These are phyloP conservation scores for Misgurnus anguillicaudatus DNA, from an alignment of 2,113 vertebrate genomes.

Conservation along the genomic window DNA sequence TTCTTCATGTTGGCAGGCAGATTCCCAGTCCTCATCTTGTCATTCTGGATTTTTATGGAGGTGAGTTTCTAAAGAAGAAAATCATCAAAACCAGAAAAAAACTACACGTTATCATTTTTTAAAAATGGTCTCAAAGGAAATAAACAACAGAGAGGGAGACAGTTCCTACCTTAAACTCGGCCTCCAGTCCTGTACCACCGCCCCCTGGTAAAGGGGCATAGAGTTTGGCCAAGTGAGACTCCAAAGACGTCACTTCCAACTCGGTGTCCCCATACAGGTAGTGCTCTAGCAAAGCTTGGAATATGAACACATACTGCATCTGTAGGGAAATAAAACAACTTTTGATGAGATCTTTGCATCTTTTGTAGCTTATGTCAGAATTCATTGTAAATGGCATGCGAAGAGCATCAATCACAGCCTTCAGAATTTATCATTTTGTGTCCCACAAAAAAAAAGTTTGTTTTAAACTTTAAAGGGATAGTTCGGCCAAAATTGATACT, in stretches of 20 bases:
- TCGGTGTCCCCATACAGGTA: conserved; percentile 97
- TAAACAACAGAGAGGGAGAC: not conserved
- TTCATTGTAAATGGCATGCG: no score
- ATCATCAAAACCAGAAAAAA: not conserved
- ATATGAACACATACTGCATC: conserved; percentile 99
- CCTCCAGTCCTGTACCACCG: conserved; percentile 91
- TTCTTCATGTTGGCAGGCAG: conserved; percentile 99
- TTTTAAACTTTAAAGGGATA: no score
- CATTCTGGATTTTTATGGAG: conserved; percentile 99
- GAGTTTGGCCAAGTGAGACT: conserved; percentile 94
- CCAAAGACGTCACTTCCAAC: conserved; percentile 96
- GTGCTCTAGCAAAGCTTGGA: conserved; percentile 96
- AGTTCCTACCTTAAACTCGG: conserved; percentile 90
- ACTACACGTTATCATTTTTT: not conserved
- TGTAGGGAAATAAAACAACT: conserved; percentile 57
- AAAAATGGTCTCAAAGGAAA: not conserved
- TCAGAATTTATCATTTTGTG: no score
- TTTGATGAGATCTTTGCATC: not conserved
- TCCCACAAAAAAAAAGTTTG: no score
- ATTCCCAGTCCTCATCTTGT: conserved; percentile 98
- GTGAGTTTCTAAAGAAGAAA: conserved; percentile 85
- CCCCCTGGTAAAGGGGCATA: conserved; percentile 90
- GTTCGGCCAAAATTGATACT: no score
- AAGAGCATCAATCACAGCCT: no score
- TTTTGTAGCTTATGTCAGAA: not conserved